Evolutionary conservation across 2,888 invertebrate genomes (phyloP), one percentile per base, ranked within the genome.

Genomic region (Temnothorax ravouxi): DNA sequence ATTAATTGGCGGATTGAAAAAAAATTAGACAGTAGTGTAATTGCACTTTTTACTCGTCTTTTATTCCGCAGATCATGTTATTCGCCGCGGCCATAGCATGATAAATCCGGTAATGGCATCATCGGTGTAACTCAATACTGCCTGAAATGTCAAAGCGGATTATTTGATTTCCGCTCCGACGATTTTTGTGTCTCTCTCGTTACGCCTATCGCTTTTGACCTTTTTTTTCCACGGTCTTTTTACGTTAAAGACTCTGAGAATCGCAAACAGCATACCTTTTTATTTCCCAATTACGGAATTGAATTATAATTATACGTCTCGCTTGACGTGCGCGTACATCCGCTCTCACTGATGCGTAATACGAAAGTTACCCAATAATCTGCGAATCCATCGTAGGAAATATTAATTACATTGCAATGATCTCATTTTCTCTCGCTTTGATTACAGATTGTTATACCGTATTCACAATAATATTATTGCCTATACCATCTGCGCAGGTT

Each of bases 51-150:
- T 8, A 13, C 21, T 13, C 18, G 54, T n/a, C 13, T 6, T 52
- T 67, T 41, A 44, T 44, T 44, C 9, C 52, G 50, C 18, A 25
- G n/a, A 8, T 64, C 34, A 47, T 74, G 29, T 56, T 75, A 47
- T 47, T 18, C 13, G 18, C 21, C 11, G 41, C 29, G 34, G 25
- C 11, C 41, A 13, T 74, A 72, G 41, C 38, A 50, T 9, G 47
- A 34, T 59, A 75, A 72, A 75, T 80, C 59, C 11, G 47, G n/a
- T 59, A 74, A 80, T 34, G 34, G 44, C 38, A 76, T 61, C 59
- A 80, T 47, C 50, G 47, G 38, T 69, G 69, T 77, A 77, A 69
- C 71, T 47, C 52, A 44, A 77, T 77, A 34, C 44, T 34, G 52
- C 9, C 25, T 18, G 34, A 21, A 66, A 77, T 44, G 41, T 54